These are phyloP conservation scores for Lycophotia porphyrea DNA, from an alignment of 2,888 invertebrate species.

Conservation along the genomic window DNA sequence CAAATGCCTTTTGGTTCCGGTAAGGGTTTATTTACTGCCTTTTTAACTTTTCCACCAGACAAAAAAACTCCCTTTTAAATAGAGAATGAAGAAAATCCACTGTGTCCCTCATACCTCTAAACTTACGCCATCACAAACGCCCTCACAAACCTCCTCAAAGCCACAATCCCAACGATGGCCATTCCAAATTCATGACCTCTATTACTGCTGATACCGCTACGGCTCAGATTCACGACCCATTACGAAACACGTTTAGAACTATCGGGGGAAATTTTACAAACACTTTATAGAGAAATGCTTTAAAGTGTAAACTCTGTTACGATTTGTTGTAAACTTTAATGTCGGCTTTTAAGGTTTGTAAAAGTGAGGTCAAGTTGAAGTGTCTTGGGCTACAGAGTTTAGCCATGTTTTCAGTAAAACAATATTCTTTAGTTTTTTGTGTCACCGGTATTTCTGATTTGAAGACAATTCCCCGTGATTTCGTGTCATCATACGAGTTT, in stretches of 20 bases:
- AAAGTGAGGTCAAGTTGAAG: constrained; percentile 13
- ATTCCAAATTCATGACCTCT: constrained; percentile 52
- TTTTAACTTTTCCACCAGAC: neutral
- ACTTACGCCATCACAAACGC: neutral
- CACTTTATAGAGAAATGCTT: constrained; percentile 41
- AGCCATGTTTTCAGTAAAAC: neutral
- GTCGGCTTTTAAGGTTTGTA: constrained; percentile 19
- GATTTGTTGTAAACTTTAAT: constrained; percentile 26
- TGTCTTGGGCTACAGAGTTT: neutral
- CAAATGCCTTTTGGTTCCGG: too few relatives aligned
- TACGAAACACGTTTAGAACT: constrained; percentile 55
- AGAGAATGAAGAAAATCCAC: too few relatives aligned
- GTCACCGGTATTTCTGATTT: neutral
- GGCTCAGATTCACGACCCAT: constrained; percentile 55
- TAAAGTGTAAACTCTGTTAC: constrained; percentile 40
- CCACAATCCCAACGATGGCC: constrained; percentile 29
- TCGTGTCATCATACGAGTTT: neutral
- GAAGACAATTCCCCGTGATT: neutral
- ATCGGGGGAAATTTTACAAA: constrained; percentile 51
- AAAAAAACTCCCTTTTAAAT: neutral
- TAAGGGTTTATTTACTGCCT: too few relatives aligned
- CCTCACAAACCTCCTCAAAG: neutral
- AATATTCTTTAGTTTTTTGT: neutral
- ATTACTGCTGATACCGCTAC: constrained; percentile 45
- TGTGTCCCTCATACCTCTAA: neutral